phyloP scores from a whole-genome alignment of 2,113 vertebrate species.

The Protobothrops mucrosquamatus region DNA sequence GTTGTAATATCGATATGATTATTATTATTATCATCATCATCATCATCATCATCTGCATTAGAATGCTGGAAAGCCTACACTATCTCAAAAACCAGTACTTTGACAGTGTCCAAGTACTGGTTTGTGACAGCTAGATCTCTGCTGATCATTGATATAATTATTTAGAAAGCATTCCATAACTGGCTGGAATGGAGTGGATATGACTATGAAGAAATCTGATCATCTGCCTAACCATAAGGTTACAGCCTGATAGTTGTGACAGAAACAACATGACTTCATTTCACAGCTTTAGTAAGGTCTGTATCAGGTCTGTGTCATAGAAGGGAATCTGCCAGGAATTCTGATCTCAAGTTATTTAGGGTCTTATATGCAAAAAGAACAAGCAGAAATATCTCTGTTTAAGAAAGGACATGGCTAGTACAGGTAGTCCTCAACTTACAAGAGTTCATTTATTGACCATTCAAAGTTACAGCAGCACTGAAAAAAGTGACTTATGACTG shows the following conservation, averaged over 20 bases:
- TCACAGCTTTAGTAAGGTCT: not conserved
- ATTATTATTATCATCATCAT: not conserved
- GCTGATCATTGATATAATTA: not conserved
- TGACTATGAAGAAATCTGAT: not conserved
- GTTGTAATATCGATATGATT: not conserved
- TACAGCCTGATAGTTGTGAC: not conserved
- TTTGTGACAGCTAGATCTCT: not conserved
- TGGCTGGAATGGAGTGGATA: not conserved
- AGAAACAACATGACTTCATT: not conserved
- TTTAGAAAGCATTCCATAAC: not conserved
- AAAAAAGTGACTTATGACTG: too few relatives aligned
- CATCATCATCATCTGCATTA: not conserved
- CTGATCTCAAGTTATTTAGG: not conserved
- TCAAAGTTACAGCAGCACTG: too few relatives aligned
- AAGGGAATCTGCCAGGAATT: not conserved
- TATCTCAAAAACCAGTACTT: not conserved
- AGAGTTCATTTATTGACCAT: too few relatives aligned
- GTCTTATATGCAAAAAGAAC: not conserved
- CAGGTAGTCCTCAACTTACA: too few relatives aligned
- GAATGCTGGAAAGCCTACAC: not conserved
- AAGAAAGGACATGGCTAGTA: not conserved
- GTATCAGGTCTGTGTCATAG: not conserved
- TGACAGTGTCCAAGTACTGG: not conserved
- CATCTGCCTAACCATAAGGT: not conserved
- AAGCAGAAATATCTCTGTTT: not conserved